Percentiles rank a stretch among this genome's conserved stretches.
Evolutionary conservation across 35 echinoderm and acorn worm genomes (phyloP).

Genomic region (Anneissia japonica): DNA sequence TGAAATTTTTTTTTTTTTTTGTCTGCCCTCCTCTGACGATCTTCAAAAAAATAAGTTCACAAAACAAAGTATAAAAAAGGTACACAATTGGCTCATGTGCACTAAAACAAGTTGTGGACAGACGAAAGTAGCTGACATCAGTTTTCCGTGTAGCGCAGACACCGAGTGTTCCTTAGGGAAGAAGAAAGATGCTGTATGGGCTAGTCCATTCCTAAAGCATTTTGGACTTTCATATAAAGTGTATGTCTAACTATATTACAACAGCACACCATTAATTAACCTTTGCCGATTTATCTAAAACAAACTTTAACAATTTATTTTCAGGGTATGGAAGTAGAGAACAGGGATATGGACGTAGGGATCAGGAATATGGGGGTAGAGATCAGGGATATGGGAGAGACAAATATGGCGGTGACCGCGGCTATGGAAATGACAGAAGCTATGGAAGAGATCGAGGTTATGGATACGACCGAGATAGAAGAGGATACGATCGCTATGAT

Average conservation of each 20-base stretch:
- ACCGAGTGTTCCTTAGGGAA: no score
- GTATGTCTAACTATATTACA: neutral
- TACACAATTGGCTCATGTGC: no score
- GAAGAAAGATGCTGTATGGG: no score
- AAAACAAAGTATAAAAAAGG: no score
- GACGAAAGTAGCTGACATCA: no score
- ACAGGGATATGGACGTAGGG: neutral
- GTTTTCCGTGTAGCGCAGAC: no score
- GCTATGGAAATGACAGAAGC: constrained; percentile 3
- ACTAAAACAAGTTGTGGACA: no score
- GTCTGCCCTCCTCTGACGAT: no score
- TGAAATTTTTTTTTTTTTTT: no score
- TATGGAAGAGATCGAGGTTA: neutral
- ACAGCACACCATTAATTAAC: neutral
- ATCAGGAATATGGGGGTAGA: neutral
- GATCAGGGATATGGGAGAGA: constrained; percentile 4
- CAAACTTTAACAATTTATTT: constrained; percentile 4
- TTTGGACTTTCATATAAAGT: neutral
- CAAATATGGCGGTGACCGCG: neutral
- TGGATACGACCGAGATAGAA: neutral
- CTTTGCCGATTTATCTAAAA: neutral
- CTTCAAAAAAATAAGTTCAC: no score
- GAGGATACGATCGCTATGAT: constrained; percentile 4
- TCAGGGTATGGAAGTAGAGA: constrained; percentile 10
- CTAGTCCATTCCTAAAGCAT: neutral